These are phyloP conservation scores for Corvus moneduloides DNA, from an alignment of 2,113 vertebrate genomes.

Conservation along the genomic window DNA sequence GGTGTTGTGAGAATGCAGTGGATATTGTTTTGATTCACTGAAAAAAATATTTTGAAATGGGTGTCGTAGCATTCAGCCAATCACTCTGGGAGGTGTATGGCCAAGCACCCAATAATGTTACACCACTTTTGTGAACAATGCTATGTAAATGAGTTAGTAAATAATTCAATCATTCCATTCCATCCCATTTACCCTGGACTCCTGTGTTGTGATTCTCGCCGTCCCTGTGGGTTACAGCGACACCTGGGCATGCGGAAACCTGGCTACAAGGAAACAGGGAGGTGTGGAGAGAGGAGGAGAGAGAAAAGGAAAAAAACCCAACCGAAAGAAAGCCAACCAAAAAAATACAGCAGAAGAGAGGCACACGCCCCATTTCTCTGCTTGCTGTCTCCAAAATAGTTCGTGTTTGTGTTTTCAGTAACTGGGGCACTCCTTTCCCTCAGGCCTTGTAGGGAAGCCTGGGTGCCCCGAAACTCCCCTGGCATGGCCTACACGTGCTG, in stretches of 20 bases:
- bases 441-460: neutral
- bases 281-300: neutral
- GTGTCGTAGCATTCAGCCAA: no score
- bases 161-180: no score
- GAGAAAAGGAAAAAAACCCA: neutral
- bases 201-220: no score
- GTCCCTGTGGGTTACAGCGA: no score
- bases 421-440: neutral
- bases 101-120: no score
- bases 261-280: conserved; percentile 6
- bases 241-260: neutral
- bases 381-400: neutral
- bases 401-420: neutral
- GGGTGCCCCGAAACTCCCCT: fast-evolving
- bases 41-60: no score
- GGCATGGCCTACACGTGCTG: neutral
- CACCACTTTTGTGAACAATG: no score
- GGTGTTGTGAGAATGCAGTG: no score
- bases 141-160: no score
- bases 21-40: no score
- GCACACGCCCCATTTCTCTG: neutral
- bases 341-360: neutral
- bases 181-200: no score
- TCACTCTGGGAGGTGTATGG: no score
- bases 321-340: fast-evolving